Conservation (phyloP, 1,140 invertebrate genomes). For the Aricia agestis region DNA sequence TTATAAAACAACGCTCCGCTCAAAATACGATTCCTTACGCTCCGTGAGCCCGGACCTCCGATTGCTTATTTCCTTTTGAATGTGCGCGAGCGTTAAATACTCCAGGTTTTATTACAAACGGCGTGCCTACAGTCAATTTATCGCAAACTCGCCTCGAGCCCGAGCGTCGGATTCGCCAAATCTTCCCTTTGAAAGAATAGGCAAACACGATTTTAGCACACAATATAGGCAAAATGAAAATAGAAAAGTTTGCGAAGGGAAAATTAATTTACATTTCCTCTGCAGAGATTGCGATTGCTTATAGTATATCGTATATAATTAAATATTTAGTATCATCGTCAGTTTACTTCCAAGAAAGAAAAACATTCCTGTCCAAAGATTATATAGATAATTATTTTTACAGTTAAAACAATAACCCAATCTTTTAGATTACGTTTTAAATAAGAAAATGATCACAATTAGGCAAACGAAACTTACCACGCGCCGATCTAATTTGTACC, state of each 20-base stretch:
- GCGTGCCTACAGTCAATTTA: constrained; percentile 43
- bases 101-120: constrained; percentile 40
- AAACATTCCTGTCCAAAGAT: background rate
- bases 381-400: no score
- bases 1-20: constrained; percentile 70
- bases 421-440: no score
- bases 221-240: constrained; percentile 3
- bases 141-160: constrained; percentile 28
- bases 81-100: constrained; percentile 46
- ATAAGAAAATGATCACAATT: background rate
- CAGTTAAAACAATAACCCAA: no score
- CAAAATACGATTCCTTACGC: constrained; percentile 50
- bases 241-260: background rate
- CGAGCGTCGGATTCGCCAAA: constrained; percentile 7
- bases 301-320: background rate
- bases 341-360: background rate
- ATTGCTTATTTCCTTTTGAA: constrained; percentile 48
- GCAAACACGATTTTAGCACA: constrained; percentile 9
- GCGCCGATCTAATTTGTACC: background rate
- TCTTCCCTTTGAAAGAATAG: constrained; percentile 14
- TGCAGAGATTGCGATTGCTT: background rate
- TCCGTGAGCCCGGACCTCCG: constrained; percentile 31
- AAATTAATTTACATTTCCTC: background rate
- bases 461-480: background rate
- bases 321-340: background rate